Percentiles rank a stretch among this genome's conserved stretches.
Evolutionary conservation across 2,797 vertebrate genomes (phyloP).

Genomic region (Hirundo rustica): DNA sequence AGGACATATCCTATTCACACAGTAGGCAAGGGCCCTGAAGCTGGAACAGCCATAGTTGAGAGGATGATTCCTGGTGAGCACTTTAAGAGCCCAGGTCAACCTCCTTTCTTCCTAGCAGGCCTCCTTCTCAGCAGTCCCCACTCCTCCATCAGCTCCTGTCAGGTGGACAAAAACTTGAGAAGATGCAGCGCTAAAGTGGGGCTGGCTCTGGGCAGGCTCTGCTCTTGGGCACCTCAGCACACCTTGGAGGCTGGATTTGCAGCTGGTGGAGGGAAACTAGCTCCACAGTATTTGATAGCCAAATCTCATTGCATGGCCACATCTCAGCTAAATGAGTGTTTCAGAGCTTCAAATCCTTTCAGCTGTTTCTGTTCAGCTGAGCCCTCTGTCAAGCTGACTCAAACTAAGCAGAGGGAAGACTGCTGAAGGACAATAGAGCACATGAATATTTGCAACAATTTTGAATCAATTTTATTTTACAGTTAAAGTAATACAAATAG

Average conservation of each 20-base stretch:
- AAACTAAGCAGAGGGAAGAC: neutral
- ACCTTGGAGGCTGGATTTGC: neutral
- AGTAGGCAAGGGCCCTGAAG: neutral
- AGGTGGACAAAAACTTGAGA: neutral
- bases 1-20: rapidly evolving
- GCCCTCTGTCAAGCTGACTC: neutral
- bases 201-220: neutral
- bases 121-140: neutral
- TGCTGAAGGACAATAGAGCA: neutral
- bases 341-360: neutral
- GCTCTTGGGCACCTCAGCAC: neutral
- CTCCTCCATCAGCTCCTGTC: neutral
- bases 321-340: neutral
- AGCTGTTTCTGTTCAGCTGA: neutral
- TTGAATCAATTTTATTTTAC: neutral
- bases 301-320: neutral
- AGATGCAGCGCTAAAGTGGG: neutral
- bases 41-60: neutral
- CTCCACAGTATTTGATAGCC: neutral
- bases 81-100: neutral
- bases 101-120: neutral
- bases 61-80: rapidly evolving
- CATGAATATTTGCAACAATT: neutral
- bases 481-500: neutral
- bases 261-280: neutral